Percentiles rank a stretch among this genome's conserved stretches.
phyloP scores from a whole-genome alignment of 2,113 vertebrate genomes.

The Gopherus evgoodei region DNA sequence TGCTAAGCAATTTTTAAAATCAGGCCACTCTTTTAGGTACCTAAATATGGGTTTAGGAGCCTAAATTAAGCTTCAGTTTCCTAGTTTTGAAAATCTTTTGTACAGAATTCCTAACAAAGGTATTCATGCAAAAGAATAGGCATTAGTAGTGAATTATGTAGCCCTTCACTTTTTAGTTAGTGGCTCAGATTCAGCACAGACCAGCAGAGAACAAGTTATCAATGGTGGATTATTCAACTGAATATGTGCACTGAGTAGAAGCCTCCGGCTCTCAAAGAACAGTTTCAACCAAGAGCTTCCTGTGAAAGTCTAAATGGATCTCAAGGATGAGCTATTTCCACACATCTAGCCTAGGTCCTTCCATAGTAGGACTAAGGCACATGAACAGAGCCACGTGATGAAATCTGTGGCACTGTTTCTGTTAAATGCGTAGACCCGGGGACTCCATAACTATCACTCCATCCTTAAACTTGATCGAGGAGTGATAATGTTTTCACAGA shows the following conservation, averaged over 20 bases:
- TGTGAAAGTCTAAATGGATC: background rate
- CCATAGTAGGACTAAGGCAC: background rate
- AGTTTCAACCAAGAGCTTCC: background rate
- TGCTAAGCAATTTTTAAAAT: background rate
- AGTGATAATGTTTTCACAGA: background rate
- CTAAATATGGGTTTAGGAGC: background rate
- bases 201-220: background rate
- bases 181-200: background rate
- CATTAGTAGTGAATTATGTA: background rate
- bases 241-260: background rate
- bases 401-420: background rate
- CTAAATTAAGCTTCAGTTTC: background rate
- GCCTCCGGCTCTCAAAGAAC: background rate
- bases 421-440: background rate
- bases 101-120: background rate
- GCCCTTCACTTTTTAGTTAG: background rate
- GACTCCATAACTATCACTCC: background rate
- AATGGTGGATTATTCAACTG: background rate
- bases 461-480: background rate
- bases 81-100: background rate
- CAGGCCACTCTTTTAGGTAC: fast-evolving
- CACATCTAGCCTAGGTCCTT: background rate
- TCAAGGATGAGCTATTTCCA: background rate
- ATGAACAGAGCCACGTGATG: background rate
- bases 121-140: background rate